Percentiles rank a stretch among this genome's conserved stretches.
Evolutionary conservation across 2,888 invertebrate genomes (phyloP).

Genomic region (Tinea semifulvella): DNA sequence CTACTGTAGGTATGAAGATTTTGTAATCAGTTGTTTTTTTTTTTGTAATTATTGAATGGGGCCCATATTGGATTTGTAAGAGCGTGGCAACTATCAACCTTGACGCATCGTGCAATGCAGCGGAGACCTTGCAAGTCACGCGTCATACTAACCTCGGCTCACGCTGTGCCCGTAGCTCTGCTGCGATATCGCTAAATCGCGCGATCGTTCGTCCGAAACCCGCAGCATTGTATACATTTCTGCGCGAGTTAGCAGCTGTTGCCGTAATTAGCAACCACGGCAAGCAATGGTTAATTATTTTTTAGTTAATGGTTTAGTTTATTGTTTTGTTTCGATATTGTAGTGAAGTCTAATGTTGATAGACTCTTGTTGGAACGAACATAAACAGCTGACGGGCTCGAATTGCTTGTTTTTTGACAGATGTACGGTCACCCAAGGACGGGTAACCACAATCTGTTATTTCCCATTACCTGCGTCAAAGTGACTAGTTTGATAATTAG

Average conservation of each 20-base stretch:
- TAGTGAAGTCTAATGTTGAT: slow-evolving; percentile 45
- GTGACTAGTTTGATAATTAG: slow-evolving; percentile 23
- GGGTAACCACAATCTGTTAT: slow-evolving; percentile 43
- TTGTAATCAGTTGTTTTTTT: not conserved
- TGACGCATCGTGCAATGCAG: slow-evolving; percentile 67
- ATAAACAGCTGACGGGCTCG: slow-evolving; percentile 59
- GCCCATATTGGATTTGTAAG: slow-evolving; percentile 26
- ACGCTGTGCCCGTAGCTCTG: slow-evolving; percentile 44
- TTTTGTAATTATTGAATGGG: slow-evolving; percentile 3
- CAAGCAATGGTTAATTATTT: not conserved
- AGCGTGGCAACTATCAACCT: slow-evolving; percentile 62
- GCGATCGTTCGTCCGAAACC: slow-evolving; percentile 14
- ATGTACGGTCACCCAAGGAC: slow-evolving; percentile 63
- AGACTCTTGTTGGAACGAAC: slow-evolving; percentile 52
- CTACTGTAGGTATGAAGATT: not conserved
- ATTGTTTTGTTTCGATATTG: slow-evolving; percentile 16
- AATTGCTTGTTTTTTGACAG: slow-evolving; percentile 52
- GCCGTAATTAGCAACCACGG: not conserved
- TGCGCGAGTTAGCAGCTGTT: not conserved
- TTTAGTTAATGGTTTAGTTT: not conserved
- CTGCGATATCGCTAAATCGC: not conserved
- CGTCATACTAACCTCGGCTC: slow-evolving; percentile 66
- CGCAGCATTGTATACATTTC: not conserved
- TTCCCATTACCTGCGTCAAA: slow-evolving; percentile 47
- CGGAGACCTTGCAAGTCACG: slow-evolving; percentile 67